Evolutionary conservation across 2,113 vertebrate species (phyloP).

Genomic region (Neolamprologus modestus): DNA sequence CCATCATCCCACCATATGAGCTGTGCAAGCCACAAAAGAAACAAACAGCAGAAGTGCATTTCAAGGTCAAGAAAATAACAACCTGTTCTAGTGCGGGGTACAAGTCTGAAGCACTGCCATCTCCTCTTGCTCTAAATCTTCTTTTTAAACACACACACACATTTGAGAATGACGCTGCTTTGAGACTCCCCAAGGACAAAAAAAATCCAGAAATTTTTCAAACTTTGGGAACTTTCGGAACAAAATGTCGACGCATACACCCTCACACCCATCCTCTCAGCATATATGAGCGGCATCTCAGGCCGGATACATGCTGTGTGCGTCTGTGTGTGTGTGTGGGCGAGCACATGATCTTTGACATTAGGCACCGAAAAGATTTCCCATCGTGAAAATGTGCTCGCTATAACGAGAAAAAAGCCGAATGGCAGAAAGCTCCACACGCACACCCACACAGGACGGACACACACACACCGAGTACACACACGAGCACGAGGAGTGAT

Average conservation of each 20-base stretch:
- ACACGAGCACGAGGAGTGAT: neutral
- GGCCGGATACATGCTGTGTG: neutral
- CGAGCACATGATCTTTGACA: constrained; percentile 26
- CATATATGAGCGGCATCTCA: neutral
- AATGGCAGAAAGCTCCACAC: neutral
- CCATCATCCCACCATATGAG: neutral
- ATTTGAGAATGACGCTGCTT: neutral
- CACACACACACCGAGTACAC: neutral
- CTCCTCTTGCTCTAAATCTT: neutral
- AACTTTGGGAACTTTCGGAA: constrained; percentile 1
- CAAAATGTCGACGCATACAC: constrained; percentile 11
- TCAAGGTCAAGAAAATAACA: neutral
- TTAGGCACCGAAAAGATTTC: constrained; percentile 14
- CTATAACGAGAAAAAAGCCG: neutral
- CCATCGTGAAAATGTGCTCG: constrained; percentile 30
- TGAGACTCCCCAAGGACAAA: neutral
- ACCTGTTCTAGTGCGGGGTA: neutral
- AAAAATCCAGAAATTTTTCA: neutral
- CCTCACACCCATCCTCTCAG: neutral
- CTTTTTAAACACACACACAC: neutral
- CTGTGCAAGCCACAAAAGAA: neutral
- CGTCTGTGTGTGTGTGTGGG: neutral
- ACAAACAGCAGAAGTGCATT: neutral
- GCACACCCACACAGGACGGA: neutral
- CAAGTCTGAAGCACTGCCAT: neutral